Conservation (phyloP, 2,113 vertebrate species). For the Jaculus jaculus region DNA sequence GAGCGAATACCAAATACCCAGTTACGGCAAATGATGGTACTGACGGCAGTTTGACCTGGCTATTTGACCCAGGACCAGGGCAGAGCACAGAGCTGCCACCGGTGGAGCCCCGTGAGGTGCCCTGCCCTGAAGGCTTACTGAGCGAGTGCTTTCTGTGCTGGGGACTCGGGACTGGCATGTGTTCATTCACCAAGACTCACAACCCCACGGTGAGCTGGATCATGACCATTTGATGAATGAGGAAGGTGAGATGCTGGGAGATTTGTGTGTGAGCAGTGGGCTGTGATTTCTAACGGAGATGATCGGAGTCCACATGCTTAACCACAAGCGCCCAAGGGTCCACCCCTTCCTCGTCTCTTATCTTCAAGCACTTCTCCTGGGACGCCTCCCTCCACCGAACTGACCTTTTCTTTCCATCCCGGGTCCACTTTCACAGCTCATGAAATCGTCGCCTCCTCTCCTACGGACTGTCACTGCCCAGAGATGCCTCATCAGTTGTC, state of each 20-base stretch:
- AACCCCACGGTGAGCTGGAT: not conserved
- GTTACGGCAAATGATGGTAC: accelerated
- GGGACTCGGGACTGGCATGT: too few species aligned
- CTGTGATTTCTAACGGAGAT: not conserved
- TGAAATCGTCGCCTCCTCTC: not conserved
- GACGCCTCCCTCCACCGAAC: not conserved
- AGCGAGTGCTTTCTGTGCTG: not conserved
- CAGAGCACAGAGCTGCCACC: not conserved
- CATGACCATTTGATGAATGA: not conserved
- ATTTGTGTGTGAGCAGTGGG: not conserved
- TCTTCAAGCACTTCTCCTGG: not conserved
- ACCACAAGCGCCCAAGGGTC: not conserved
- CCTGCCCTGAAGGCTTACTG: not conserved
- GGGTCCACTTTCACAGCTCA: not conserved
- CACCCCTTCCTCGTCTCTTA: not conserved
- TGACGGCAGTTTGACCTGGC: too few species aligned
- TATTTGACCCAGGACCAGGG: not conserved
- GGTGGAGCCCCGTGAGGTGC: not conserved
- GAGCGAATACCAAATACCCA: not conserved
- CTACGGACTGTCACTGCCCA: not conserved
- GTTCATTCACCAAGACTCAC: not conserved
- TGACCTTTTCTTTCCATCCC: not conserved
- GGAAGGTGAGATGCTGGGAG: not conserved
- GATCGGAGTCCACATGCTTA: not conserved
- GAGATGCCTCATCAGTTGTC: not conserved